Conservation (phyloP, 2,113 vertebrate genomes). For the Zosterops borbonicus region DNA sequence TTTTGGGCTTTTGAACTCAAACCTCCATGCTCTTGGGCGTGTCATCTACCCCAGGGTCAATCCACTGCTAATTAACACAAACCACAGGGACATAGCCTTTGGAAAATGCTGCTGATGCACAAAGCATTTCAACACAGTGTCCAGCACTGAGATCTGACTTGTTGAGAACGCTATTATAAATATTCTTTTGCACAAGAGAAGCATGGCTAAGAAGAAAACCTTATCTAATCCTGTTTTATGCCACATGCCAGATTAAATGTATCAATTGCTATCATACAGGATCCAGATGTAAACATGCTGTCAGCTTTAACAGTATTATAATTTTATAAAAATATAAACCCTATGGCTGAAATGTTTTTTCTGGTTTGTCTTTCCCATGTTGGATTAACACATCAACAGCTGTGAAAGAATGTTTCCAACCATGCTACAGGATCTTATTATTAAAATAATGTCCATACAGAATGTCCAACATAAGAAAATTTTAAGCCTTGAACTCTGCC, state of each 20-base stretch:
- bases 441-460: background rate
- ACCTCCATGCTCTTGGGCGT: background rate
- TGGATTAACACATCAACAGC: background rate
- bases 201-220: constrained; percentile 7
- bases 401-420: constrained; percentile 4
- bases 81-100: background rate
- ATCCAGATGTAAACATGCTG: constrained; percentile 37
- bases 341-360: background rate
- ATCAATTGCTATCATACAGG: constrained; percentile 14
- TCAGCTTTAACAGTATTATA: background rate
- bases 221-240: constrained; percentile 42
- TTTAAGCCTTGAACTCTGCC: background rate
- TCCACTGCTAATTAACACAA: background rate
- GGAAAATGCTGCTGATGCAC: background rate
- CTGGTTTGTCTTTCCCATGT: background rate
- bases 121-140: background rate
- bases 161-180: background rate
- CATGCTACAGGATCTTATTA: background rate
- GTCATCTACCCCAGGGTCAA: background rate
- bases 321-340: constrained; percentile 7
- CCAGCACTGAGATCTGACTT: background rate
- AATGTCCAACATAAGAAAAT: background rate
- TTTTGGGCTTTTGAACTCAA: background rate
- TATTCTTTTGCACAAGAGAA: background rate
- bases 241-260: background rate